These are phyloP conservation scores for Archips crataeganus DNA, from an alignment of 2,888 invertebrate genomes.

Conservation along the genomic window DNA sequence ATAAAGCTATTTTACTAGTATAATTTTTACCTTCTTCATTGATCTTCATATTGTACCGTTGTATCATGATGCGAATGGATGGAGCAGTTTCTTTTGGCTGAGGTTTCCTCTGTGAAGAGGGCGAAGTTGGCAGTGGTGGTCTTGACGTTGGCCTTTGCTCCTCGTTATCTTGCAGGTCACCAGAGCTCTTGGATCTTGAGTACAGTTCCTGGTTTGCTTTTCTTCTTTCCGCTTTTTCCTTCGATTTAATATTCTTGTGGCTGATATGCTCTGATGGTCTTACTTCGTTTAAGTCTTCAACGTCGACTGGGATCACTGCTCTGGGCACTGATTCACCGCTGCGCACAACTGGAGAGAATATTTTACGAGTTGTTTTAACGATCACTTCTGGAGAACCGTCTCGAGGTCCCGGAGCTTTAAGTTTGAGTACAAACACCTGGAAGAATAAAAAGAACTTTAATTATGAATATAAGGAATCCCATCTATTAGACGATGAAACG, in stretches of 20 bases:
- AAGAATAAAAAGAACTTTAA: conserved; percentile 21
- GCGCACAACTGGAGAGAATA: conserved; percentile 90
- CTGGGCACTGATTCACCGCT: conserved; percentile 83
- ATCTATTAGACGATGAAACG: no score
- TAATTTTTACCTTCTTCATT: conserved; percentile 80
- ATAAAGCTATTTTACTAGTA: neutral
- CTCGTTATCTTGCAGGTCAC: conserved; percentile 70
- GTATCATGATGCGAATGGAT: conserved; percentile 89
- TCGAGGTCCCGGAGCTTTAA: conserved; percentile 73
- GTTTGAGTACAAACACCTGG: conserved; percentile 76
- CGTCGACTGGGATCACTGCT: conserved; percentile 80
- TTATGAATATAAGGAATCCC: no score
- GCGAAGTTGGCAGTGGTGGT: conserved; percentile 87
- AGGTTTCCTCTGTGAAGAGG: conserved; percentile 84
- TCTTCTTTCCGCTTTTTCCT: conserved; percentile 55
- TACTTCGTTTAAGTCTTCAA: conserved; percentile 75
- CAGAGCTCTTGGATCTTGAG: conserved; percentile 65
- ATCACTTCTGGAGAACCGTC: conserved; percentile 88
- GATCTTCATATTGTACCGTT: conserved; percentile 88
- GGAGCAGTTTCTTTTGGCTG: conserved; percentile 88
- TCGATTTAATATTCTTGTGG: conserved; percentile 49
- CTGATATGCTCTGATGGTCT: conserved; percentile 56
- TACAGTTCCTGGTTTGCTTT: conserved; percentile 57
- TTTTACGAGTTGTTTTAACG: conserved; percentile 92
- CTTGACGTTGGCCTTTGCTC: conserved; percentile 69